Evolutionary conservation across 1,140 invertebrate species (phyloP).

Genomic region (Mylabris phalerata): DNA sequence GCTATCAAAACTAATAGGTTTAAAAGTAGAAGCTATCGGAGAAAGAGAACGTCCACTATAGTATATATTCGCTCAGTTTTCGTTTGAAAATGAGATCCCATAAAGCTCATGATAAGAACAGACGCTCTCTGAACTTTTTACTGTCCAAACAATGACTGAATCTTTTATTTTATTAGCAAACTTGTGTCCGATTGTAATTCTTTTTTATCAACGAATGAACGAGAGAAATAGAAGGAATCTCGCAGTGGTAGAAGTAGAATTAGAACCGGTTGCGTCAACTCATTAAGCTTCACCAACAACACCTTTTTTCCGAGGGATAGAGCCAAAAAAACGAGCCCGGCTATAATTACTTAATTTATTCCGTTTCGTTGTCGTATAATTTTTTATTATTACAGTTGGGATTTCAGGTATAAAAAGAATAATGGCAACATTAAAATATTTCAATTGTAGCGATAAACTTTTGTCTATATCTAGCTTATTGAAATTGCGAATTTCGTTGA

Average conservation of each 20-base stretch:
- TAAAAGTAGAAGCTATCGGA: too few species aligned
- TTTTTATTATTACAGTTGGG: neutral
- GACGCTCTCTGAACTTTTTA: conserved; percentile 22
- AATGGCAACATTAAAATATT: too few species aligned
- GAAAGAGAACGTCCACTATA: neutral
- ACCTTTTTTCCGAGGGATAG: neutral
- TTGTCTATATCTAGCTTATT: too few species aligned
- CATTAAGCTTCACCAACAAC: conserved; percentile 14
- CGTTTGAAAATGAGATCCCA: conserved; percentile 23
- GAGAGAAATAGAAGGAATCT: neutral
- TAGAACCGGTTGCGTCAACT: neutral
- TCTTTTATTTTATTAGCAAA: conserved; percentile 21
- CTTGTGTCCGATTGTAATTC: conserved; percentile 12
- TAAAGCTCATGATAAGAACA: conserved; percentile 22
- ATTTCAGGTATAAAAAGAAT: too few species aligned
- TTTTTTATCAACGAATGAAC: conserved; percentile 8
- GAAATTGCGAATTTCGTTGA: too few species aligned
- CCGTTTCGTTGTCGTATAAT: conserved; percentile 16
- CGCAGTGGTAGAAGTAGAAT: too few species aligned
- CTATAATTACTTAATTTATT: conserved; percentile 29
- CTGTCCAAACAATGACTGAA: conserved; percentile 21
- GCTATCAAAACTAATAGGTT: neutral
- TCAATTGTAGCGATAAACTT: too few species aligned
- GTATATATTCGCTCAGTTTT: conserved; percentile 8
- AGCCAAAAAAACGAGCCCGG: conserved; percentile 12